Evolutionary conservation across 53 echinoderm and acorn worm genomes (phyloP).

Genomic region (Temnopleurus reevesii): DNA sequence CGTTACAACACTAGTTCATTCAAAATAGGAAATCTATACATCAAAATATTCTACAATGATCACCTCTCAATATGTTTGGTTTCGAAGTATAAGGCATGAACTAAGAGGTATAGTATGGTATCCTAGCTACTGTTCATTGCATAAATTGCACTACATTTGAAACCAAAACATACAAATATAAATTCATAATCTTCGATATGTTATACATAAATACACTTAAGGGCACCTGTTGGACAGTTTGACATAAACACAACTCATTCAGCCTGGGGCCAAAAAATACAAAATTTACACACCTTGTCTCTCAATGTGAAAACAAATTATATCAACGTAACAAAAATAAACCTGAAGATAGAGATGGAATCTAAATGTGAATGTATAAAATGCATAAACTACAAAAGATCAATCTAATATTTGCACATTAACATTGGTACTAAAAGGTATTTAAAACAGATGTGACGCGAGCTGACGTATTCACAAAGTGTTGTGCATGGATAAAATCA

Average conservation of each 20-base stretch:
- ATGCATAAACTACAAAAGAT: no score
- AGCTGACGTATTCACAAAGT: no score
- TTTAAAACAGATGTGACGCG: no score
- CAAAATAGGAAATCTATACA: neutral
- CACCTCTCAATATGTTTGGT: neutral
- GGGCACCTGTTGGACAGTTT: no score
- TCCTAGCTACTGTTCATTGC: neutral
- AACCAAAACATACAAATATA: neutral
- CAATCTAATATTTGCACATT: no score
- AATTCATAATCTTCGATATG: neutral
- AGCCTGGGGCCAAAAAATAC: neutral
- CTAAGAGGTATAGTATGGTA: no score
- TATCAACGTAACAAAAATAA: neutral
- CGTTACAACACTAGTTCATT: neutral
- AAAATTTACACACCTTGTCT: neutral
- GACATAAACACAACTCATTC: no score
- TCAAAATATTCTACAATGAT: neutral
- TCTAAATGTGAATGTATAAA: no score
- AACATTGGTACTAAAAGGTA: no score
- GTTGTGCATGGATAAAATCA: no score
- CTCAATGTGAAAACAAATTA: neutral
- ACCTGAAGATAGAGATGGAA: neutral
- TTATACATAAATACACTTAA: neutral
- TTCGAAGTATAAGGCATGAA: no score
- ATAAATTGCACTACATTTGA: conserved; percentile 5